Evolutionary conservation across 2,797 vertebrate species (phyloP), one percentile per base, ranked within the genome.

Genomic region (Triplophysa yarkandensis): DNA sequence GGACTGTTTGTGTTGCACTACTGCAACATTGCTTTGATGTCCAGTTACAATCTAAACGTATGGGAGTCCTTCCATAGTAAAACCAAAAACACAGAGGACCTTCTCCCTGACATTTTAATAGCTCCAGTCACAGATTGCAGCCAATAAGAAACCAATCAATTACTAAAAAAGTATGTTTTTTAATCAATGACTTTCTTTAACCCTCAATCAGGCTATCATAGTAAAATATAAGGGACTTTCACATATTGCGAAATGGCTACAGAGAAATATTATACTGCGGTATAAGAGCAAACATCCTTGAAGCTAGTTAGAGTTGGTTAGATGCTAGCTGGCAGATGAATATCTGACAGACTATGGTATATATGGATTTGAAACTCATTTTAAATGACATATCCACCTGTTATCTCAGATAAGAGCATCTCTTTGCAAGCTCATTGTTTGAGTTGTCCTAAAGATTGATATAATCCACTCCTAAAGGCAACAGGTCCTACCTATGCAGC

Each of bases 401-500:
- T 39, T 63, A 71, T 62, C 48, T 50, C 69, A 27, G 43, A 25
- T 48, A 13, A 48, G 55, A 50, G 21, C 0, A n/a, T 62, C 52
- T 60, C 52, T 60, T 48, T 11, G 21, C 32, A 44, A 75, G 43
- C 60, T 65, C 4, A 66, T 36, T 1, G 16, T 39, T 10, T 2
- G 27, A 65, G 50, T 58, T 34, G 52, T 74, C 71, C 8, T 13
- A 60, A 64, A 55, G 52, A 43, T 67, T 44, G 2, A 41, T 54
- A 30, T 10, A 17, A 32, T 52, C 28, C 60, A 16, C 57, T 68
- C 52, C 57, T 36, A 57, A 78, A 54, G 34, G 46, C 44, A 41
- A 71, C 44, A 27, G 30, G 44, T 67, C 70, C 62, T 43, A 60
- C 44, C 63, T 44, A 68, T 11, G 46, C 46, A 27, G 48, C 32